A percentile compares a stretch with the other conserved stretches of the same genome.
These are phyloP conservation scores for Lytechinus pictus DNA, from an alignment of 35 echinoderm and acorn worm genomes.

Conservation along the genomic window DNA sequence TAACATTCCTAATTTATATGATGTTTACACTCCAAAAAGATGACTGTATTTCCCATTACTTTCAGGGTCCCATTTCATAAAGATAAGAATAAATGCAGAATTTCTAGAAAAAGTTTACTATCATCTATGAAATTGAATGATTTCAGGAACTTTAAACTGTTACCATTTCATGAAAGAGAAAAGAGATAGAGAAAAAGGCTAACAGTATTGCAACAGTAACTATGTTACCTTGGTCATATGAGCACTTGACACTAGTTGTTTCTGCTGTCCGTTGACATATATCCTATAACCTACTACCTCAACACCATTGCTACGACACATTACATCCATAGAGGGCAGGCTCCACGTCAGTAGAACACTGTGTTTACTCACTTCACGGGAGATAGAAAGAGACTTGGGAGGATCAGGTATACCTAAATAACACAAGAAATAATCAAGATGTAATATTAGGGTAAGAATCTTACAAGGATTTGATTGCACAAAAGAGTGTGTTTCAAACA, in stretches of 20 bases:
- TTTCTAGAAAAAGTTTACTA: too few relatives aligned
- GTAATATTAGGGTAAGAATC: background rate
- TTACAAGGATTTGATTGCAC: too few relatives aligned
- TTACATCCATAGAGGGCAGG: constrained; percentile 71
- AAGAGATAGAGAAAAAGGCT: background rate
- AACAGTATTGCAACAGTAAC: background rate
- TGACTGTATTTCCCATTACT: too few relatives aligned
- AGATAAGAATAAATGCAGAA: too few relatives aligned
- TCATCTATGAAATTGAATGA: too few relatives aligned
- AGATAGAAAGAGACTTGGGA: constrained; percentile 62
- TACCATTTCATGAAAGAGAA: too few relatives aligned
- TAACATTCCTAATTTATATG: too few relatives aligned
- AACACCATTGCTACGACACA: constrained; percentile 69
- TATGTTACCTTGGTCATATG: constrained; percentile 84
- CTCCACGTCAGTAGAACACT: constrained; percentile 84
- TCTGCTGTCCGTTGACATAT: constrained; percentile 81
- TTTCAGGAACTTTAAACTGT: too few relatives aligned
- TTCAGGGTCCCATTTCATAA: too few relatives aligned
- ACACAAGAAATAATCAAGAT: background rate
- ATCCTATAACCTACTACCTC: constrained; percentile 93
- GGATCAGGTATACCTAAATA: constrained; percentile 64
- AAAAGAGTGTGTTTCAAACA: too few relatives aligned
- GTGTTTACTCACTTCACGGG: constrained; percentile 68
- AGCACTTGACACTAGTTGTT: constrained; percentile 89
- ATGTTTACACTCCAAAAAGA: too few relatives aligned